These are phyloP conservation scores for Gonioctena quinquepunctata DNA, from an alignment of 1,140 invertebrate species.

Conservation along the genomic window DNA sequence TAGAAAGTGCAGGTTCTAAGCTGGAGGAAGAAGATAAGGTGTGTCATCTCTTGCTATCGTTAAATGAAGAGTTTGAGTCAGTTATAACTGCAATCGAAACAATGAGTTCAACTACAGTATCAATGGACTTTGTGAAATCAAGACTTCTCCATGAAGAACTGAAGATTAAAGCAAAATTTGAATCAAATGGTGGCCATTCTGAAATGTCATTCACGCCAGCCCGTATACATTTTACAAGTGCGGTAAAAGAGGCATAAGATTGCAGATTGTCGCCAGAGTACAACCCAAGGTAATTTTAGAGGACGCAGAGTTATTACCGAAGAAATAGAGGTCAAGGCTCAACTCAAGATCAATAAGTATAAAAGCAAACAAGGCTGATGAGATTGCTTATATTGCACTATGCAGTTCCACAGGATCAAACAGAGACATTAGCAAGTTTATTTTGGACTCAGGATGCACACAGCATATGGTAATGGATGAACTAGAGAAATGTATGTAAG, in stretches of 20 bases:
- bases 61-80: slow-evolving; percentile 47
- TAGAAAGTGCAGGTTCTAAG: slow-evolving; percentile 46
- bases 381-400: background rate
- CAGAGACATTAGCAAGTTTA: slow-evolving; percentile 2
- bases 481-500: slow-evolving; percentile 10
- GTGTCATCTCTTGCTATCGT: slow-evolving; percentile 49
- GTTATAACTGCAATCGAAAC: slow-evolving; percentile 54
- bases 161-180: slow-evolving; percentile 7
- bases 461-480: slow-evolving; percentile 12
- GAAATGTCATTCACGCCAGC: background rate
- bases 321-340: background rate
- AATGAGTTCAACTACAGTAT: slow-evolving; percentile 48
- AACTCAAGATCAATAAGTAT: no score
- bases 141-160: slow-evolving; percentile 53
- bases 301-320: background rate
- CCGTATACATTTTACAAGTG: slow-evolving; percentile 8
- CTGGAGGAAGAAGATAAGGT: slow-evolving; percentile 51
- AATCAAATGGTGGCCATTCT: background rate
- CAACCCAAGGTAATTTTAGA: background rate
- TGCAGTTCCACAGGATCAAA: background rate
- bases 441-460: slow-evolving; percentile 27
- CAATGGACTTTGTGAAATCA: slow-evolving; percentile 54
- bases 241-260: slow-evolving; percentile 10
- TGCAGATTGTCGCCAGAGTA: background rate
- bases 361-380: slow-evolving; percentile 1